Evolutionary conservation across 2,113 vertebrate species (phyloP).

Genomic region (human): GRCh38 chr2:40473501-40474000

Average conservation of each 20-base stretch:
- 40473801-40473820: background rate
- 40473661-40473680: background rate
- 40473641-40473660: background rate
- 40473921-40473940: background rate
- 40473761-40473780: background rate
- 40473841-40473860: background rate
- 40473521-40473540: background rate
- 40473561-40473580: background rate
- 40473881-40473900: background rate
- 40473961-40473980: background rate
- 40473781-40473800: background rate
- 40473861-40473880: background rate
- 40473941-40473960: background rate
- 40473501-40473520: background rate
- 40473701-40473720: background rate
- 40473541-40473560: conserved; percentile 12
- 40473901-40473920: background rate
- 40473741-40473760: background rate
- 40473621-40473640: background rate
- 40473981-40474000: background rate
- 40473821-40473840: background rate
- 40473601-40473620: conserved; percentile 6
- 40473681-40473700: background rate
- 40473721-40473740: background rate
- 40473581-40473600: background rate